phyloP scores from a whole-genome alignment of 2,888 invertebrate species.

The Eupithecia abbreviata region DNA sequence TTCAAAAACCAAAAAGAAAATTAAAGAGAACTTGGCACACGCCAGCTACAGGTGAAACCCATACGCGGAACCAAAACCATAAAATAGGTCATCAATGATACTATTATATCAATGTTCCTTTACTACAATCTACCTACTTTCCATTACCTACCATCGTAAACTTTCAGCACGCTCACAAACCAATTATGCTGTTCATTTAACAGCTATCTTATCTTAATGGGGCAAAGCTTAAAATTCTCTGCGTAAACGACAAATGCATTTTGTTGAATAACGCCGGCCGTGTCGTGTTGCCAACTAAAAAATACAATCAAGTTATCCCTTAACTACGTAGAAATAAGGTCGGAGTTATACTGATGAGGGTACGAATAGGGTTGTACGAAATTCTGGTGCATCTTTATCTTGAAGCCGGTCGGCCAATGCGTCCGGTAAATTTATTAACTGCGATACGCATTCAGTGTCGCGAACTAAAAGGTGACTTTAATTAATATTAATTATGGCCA shows the following conservation, averaged over 20 bases:
- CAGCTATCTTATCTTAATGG: slow-evolving; percentile 59
- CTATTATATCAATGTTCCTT: slow-evolving; percentile 42
- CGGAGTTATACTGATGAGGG: slow-evolving; percentile 36
- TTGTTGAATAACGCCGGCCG: slow-evolving; percentile 55
- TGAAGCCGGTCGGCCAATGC: slow-evolving; percentile 74
- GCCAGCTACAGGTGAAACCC: slow-evolving; percentile 38
- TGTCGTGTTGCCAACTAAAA: slow-evolving; percentile 47
- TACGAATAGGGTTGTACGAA: slow-evolving; percentile 47
- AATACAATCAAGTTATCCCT: slow-evolving; percentile 33
- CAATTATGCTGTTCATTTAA: slow-evolving; percentile 49
- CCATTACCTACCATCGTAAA: slow-evolving; percentile 52
- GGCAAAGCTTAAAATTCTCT: slow-evolving; percentile 62
- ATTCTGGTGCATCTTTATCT: slow-evolving; percentile 77
- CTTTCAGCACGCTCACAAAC: slow-evolving; percentile 51
- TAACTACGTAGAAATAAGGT: slow-evolving; percentile 43
- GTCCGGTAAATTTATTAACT: slow-evolving; percentile 81
- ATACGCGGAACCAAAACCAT: slow-evolving; percentile 26
- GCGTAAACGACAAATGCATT: slow-evolving; percentile 53
- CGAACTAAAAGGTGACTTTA: slow-evolving; percentile 81
- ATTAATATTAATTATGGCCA: slow-evolving; percentile 83
- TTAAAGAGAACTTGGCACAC: slow-evolving; percentile 9
- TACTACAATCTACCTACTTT: slow-evolving; percentile 42
- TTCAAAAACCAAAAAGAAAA: background rate
- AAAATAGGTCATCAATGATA: slow-evolving; percentile 41
- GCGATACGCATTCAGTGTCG: slow-evolving; percentile 82